A percentile compares a stretch with the other conserved stretches of the same genome.
These are phyloP conservation scores for Procavia capensis DNA, from an alignment of 2,113 vertebrate genomes.

Conservation along the genomic window DNA sequence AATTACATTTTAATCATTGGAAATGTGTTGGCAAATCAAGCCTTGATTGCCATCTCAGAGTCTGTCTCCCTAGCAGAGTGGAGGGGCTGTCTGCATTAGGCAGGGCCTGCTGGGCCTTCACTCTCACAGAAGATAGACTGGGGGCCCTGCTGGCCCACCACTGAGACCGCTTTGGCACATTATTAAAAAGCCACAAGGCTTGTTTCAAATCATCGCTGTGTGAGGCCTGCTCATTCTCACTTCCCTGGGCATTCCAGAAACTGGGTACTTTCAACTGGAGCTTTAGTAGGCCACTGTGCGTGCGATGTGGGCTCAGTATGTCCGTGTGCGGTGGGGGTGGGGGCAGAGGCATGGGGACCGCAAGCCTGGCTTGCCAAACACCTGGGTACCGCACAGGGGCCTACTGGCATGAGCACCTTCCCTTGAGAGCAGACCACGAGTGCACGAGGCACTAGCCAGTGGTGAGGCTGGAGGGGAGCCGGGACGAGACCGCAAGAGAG, in stretches of 20 bases:
- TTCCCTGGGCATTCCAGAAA: constrained; percentile 90
- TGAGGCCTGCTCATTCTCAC: constrained; percentile 93
- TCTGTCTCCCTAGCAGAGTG: constrained; percentile 95
- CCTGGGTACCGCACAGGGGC: constrained; percentile 59
- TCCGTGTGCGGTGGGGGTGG: constrained; percentile 42
- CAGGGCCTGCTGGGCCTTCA: constrained; percentile 90
- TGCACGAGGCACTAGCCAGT: fast-evolving
- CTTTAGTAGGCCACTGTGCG: constrained; percentile 81
- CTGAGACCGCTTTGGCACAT: constrained; percentile 93
- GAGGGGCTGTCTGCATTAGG: constrained; percentile 90
- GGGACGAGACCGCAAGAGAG: neutral
- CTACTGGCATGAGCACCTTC: constrained; percentile 65
- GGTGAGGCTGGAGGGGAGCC: neutral
- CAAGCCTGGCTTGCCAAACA: constrained; percentile 55
- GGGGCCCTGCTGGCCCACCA: constrained; percentile 93
- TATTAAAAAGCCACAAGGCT: constrained; percentile 94
- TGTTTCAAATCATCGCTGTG: constrained; percentile 92
- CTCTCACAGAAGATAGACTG: constrained; percentile 92
- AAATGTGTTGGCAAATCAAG: constrained; percentile 99
- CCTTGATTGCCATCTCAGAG: constrained; percentile 99
- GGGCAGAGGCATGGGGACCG: neutral
- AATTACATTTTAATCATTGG: constrained; percentile 99
- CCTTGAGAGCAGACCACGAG: neutral
- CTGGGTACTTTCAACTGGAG: constrained; percentile 91
- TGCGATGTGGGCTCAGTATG: constrained; percentile 82